These are phyloP conservation scores for Nebria ingens DNA, from an alignment of 1,140 invertebrate genomes.

Conservation along the genomic window DNA sequence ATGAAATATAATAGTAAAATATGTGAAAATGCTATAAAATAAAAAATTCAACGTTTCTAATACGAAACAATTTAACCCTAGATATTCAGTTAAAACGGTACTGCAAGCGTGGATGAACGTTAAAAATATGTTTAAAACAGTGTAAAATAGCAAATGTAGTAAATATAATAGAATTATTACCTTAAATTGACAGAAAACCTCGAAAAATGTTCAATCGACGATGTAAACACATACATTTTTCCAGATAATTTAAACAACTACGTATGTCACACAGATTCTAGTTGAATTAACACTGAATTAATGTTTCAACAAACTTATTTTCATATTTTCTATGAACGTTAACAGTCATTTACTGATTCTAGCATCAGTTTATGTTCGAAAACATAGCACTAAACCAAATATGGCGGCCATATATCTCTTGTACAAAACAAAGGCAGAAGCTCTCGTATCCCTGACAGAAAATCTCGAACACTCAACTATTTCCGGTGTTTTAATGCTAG, in stretches of 20 bases:
- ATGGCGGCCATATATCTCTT: slow-evolving; percentile 11
- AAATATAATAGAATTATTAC: slow-evolving; percentile 3
- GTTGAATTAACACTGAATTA: neutral
- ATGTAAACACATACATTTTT: slow-evolving; percentile 13
- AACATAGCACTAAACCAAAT: slow-evolving; percentile 12
- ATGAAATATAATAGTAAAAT: neutral
- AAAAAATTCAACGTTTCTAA: neutral
- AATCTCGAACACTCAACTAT: slow-evolving; percentile 3
- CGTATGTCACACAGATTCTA: neutral
- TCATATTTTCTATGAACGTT: neutral
- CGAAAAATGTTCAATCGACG: neutral
- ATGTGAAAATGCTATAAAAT: neutral
- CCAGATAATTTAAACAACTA: neutral
- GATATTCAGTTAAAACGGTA: neutral
- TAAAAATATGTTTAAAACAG: neutral
- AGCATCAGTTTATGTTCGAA: slow-evolving; percentile 1
- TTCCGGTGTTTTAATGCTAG: neutral
- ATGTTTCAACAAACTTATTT: neutral
- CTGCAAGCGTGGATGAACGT: neutral
- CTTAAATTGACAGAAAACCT: slow-evolving; percentile 5
- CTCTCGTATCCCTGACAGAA: slow-evolving; percentile 10
- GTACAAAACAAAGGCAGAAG: slow-evolving; percentile 12
- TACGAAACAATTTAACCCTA: neutral
- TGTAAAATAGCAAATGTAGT: neutral
- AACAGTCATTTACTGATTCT: neutral